Evolutionary conservation across 2,888 invertebrate genomes (phyloP).

Genomic region (Dryomyza anilis): DNA sequence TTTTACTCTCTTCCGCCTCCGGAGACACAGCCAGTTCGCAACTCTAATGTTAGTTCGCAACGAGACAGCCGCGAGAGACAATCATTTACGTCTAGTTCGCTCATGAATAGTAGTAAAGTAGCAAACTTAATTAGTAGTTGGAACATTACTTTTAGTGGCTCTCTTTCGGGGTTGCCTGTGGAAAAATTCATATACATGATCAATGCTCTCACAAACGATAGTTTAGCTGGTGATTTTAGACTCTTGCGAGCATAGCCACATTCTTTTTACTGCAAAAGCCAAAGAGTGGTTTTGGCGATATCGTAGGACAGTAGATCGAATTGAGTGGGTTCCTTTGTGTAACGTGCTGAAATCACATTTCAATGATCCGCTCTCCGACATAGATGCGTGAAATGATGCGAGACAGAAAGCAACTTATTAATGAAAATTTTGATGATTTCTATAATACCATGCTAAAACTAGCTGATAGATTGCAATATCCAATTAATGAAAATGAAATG

Average conservation of each 20-base stretch:
- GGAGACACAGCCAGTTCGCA: too few relatives aligned
- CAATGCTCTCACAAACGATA: slow-evolving; percentile 17
- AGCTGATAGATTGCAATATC: neutral
- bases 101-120: neutral
- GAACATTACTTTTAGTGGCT: neutral
- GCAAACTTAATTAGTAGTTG: slow-evolving; percentile 7
- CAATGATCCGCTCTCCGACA: neutral
- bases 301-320: neutral
- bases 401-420: neutral
- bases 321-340: neutral
- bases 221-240: slow-evolving; percentile 22
- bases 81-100: neutral
- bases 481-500: too few relatives aligned
- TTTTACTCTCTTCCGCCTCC: neutral
- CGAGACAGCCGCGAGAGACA: too few relatives aligned
- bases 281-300: neutral
- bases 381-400: neutral
- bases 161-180: neutral
- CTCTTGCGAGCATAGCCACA: neutral
- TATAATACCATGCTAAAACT: neutral
- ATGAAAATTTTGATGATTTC: neutral
- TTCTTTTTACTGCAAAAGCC: neutral
- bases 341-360: neutral
- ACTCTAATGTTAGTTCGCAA: too few relatives aligned
- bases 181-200: neutral